phyloP scores from a whole-genome alignment of 2,888 invertebrate species.

The Diarsia dahlii region DNA sequence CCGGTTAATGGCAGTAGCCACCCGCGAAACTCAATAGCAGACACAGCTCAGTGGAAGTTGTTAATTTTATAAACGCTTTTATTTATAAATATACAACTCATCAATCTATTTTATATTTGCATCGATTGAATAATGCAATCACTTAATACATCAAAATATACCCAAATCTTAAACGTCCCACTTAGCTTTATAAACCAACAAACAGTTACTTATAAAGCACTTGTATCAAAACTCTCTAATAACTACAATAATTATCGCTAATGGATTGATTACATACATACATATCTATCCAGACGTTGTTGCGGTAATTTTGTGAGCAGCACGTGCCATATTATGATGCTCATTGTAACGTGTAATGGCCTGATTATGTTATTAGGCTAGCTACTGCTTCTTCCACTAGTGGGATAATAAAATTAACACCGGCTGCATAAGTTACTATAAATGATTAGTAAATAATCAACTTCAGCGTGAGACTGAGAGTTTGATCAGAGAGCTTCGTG shows the following conservation, averaged over 20 bases:
- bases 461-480: no score
- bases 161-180: not conserved
- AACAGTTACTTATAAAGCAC: constrained; percentile 19
- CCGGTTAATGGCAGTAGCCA: no score
- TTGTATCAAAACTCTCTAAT: not conserved
- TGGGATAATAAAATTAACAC: no score
- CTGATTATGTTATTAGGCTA: constrained; percentile 22
- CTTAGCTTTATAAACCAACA: not conserved
- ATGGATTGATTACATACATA: constrained; percentile 30
- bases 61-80: no score
- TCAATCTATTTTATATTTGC: not conserved
- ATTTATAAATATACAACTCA: not conserved
- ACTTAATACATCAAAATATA: not conserved
- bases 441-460: no score
- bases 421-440: no score
- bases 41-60: no score
- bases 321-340: constrained; percentile 32
- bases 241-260: constrained; percentile 26
- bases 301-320: constrained; percentile 4
- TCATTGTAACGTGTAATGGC: constrained; percentile 14
- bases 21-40: no score
- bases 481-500: no score
- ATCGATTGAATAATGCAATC: not conserved
- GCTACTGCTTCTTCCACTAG: no score
- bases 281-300: not conserved